Evolutionary conservation across 2,888 invertebrate species (phyloP), one percentile per base, ranked within the genome.

Genomic region (Kuschelorhynchus macadamiae): DNA sequence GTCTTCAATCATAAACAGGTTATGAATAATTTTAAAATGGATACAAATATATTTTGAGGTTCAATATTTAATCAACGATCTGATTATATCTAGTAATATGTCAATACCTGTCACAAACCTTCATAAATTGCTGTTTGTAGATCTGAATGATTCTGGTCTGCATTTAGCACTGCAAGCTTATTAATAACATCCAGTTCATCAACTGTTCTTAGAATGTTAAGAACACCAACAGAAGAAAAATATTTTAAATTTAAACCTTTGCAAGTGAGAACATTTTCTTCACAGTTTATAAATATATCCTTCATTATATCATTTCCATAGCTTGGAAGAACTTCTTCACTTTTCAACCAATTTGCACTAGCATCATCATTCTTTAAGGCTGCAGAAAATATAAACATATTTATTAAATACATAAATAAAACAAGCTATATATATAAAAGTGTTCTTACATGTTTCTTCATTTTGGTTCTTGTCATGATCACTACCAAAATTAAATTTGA

Each of bases 121-220:
- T 95, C 95, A 86, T 95, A 95, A 77, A 89, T 87, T 7, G 91
- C 91, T 39, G 90, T 86, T 59, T 93, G 81, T 55, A 94, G 85
- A 84, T 95, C 95, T 8, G 92, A 91, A 77, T 92, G 90, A 70
- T 85, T 86, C 47, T 87, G 84, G 75, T 92, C 90, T 17, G 90
- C 88, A 77, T 86, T 83, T 18, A 87, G 74, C 2, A 86, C 66
- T 14, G 74, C 81, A 67, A 80, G 80, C 44, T 84, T 79, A 60
- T 80, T 79, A 16, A 77, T 76, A 17, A 39, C 20, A 25, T 25
- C 50, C 56, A 78, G 57, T 77, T 83, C 76, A 18, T 76, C 70
- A 60, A 75, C 71, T 62, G 79, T 78, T 32, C 61, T 39, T 7
- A 82, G 72, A 44, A 74, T 47, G 11, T 77, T 67, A 11, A 85